A percentile compares a stretch with the other conserved stretches of the same genome.
Conservation (phyloP, 1,140 invertebrate genomes). For the Heliconius hermathena region DNA sequence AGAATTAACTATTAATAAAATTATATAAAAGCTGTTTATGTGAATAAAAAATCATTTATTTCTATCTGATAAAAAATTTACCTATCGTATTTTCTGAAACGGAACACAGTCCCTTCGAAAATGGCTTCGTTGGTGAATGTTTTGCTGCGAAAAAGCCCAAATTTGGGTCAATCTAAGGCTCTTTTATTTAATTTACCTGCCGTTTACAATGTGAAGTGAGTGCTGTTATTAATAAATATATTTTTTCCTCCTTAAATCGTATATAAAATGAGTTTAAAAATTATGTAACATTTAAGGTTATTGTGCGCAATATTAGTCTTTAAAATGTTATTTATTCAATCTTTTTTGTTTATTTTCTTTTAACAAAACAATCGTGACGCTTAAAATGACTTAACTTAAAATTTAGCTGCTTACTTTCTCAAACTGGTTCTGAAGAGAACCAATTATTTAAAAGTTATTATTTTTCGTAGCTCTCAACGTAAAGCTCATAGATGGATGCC, state of each 20-base stretch:
- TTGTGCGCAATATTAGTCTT: slow-evolving; percentile 34
- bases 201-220: slow-evolving; percentile 77
- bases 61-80: not conserved
- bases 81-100: slow-evolving; percentile 18
- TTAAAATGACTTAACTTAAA: not conserved
- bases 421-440: no score
- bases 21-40: not conserved
- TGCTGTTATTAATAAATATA: slow-evolving; percentile 35
- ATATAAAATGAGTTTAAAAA: slow-evolving; percentile 41
- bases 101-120: slow-evolving; percentile 51
- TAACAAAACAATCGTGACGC: not conserved
- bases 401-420: not conserved
- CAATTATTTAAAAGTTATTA: slow-evolving; percentile 14
- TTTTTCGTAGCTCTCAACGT: slow-evolving; percentile 42
- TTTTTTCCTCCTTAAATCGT: not conserved
- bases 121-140: slow-evolving; percentile 78
- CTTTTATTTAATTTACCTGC: slow-evolving; percentile 71
- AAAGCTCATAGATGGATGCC: slow-evolving; percentile 86
- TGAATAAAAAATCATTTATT: not conserved
- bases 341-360: not conserved
- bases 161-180: slow-evolving; percentile 59
- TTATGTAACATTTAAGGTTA: slow-evolving; percentile 74
- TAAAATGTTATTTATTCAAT: not conserved
- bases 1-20: not conserved
- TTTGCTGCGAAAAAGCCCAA: slow-evolving; percentile 75